A percentile compares a stretch with the other conserved stretches of the same genome.
Evolutionary conservation across 2,113 vertebrate species (phyloP).

Genomic region (Perccottus glenii): DNA sequence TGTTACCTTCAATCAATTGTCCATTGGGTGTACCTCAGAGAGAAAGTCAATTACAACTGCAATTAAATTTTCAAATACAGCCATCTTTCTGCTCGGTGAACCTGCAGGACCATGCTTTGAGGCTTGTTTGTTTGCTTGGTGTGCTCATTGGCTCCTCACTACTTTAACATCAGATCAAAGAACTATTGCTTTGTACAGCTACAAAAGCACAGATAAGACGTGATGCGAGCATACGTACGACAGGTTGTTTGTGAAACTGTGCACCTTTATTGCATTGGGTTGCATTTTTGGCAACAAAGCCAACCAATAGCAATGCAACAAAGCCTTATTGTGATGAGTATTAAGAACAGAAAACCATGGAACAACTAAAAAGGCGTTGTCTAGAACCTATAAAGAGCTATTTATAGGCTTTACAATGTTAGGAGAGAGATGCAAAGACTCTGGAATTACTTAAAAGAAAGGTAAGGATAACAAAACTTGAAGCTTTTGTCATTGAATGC

Average conservation of each 20-base stretch:
- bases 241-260: neutral
- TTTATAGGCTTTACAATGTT: neutral
- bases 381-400: slow-evolving; percentile 1
- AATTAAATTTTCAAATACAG: slow-evolving; percentile 68
- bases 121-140: slow-evolving; percentile 43
- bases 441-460: slow-evolving; percentile 4
- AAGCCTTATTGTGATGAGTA: slow-evolving; percentile 1
- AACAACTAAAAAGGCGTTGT: slow-evolving; percentile 11
- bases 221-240: slow-evolving; percentile 24
- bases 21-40: slow-evolving; percentile 39
- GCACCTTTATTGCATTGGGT: slow-evolving; percentile 13
- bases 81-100: slow-evolving; percentile 43
- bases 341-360: slow-evolving; percentile 5
- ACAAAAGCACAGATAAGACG: slow-evolving; percentile 49
- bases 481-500: slow-evolving; percentile 26
- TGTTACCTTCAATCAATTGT: slow-evolving; percentile 23
- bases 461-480: slow-evolving; percentile 19
- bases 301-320: neutral
- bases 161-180: slow-evolving; percentile 53
- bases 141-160: slow-evolving; percentile 30
- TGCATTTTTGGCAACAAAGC: slow-evolving; percentile 1
- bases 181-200: slow-evolving; percentile 34
- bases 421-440: neutral
- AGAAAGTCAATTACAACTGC: slow-evolving; percentile 37
- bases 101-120: slow-evolving; percentile 35